Base-by-base conservation (phyloP, 2,888 invertebrate species). In the Rhamphomyia laevipes region DNA sequence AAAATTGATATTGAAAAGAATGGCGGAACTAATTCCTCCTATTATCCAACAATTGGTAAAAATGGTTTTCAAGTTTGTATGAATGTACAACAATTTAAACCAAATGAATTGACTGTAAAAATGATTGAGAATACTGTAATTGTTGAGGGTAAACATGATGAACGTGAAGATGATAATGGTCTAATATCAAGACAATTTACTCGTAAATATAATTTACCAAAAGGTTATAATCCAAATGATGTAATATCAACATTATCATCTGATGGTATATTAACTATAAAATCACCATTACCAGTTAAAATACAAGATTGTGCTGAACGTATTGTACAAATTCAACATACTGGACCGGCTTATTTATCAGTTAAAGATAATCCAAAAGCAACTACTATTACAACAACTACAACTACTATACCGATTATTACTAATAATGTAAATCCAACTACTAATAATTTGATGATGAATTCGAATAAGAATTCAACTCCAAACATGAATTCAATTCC, bases 131-230 rank as follows among this genome's bases (percentile, higher is more conserved):
- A 77, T 58, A 74, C 72, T 49, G 74, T 84, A 27, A 65, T 82
- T 1, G 75, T 82, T 12, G 82, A 85, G 63, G 86, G 79, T 10
- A 81, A 79, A 60, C 83, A 84, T 61, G 81, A 82, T 59, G 83
- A 84, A 57, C 78, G 78, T 53, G 74, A 77, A 40, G 84, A 86
- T 57, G 78, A 81, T 40, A 82, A 83, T 56, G 87, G 87, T 0
- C 82, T 70, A 64, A 81, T 91, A 51, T 84, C 87, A 9, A 76
- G 90, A 40, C 87, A 89, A 66, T 90, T 91, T 66, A 76, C 76
- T 3, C 76, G 90, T 49, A 75, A 76, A 51, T 85, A 85, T 64
- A 69, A 80, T 56, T 66, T 86, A n/a, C 85, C 85, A 4, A 68
- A 76, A 40, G 79, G 77, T 38, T 80, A 81, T 57, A 84, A 89